A percentile compares a stretch with the other conserved stretches of the same genome.
Conservation (phyloP, 2,113 vertebrate species). For the Lichenostomus cassidix region DNA sequence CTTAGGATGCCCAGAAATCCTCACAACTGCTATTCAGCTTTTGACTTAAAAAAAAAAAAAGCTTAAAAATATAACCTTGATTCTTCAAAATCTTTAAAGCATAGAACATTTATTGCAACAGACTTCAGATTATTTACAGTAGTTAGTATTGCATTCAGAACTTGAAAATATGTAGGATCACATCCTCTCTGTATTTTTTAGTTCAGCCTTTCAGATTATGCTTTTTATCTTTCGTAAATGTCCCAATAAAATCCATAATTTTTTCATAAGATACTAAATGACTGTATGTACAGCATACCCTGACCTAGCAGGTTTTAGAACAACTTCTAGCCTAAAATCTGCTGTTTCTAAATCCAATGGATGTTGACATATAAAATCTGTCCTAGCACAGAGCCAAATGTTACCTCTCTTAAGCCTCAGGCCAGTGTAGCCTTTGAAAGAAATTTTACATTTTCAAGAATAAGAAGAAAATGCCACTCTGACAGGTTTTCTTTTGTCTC, state of each 20-base stretch:
- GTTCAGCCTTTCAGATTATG: not conserved
- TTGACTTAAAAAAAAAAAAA: not conserved
- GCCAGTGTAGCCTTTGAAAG: not conserved
- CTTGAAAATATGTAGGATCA: not conserved
- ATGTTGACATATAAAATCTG: conserved; percentile 21
- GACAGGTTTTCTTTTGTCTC: not conserved
- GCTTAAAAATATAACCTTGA: not conserved
- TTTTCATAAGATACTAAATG: not conserved
- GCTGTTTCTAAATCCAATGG: not conserved
- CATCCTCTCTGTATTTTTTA: not conserved
- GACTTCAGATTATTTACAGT: not conserved
- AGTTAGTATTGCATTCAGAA: not conserved
- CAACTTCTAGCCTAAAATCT: not conserved
- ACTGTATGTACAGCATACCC: not conserved
- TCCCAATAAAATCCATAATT: not conserved
- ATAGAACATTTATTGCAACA: not conserved
- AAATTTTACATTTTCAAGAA: conserved; percentile 5
- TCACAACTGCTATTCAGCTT: not conserved
- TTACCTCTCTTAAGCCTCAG: conserved; percentile 1
- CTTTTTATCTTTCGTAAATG: not conserved
- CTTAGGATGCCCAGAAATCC: not conserved
- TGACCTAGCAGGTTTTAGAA: not conserved
- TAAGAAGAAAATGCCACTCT: not conserved
- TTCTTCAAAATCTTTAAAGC: not conserved
- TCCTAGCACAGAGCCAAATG: not conserved